Evolutionary conservation across 1,140 invertebrate genomes (phyloP).

Genomic region (Andrena cerasifolii): DNA sequence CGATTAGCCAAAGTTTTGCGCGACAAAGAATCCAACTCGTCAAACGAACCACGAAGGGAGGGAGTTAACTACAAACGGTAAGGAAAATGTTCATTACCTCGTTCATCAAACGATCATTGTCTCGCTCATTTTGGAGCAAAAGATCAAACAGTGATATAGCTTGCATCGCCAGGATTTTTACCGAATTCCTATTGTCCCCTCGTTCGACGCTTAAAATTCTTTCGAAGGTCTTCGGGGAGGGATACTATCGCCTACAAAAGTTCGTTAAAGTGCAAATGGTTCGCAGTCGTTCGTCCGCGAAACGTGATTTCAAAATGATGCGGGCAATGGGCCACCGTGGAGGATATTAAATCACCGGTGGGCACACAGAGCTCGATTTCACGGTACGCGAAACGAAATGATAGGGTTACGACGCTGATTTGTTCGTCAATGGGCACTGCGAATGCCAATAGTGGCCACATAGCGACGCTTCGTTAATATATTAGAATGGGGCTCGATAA

Average conservation of each 20-base stretch:
- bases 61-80: background rate
- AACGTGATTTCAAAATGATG: background rate
- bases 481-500: constrained; percentile 36
- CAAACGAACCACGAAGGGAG: too few species aligned
- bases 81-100: constrained; percentile 10
- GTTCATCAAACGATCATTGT: constrained; percentile 4
- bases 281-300: background rate
- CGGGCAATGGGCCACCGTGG: constrained; percentile 30
- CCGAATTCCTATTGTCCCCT: background rate
- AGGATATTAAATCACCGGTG: constrained; percentile 36
- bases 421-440: constrained; percentile 13
- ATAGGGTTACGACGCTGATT: constrained; percentile 59
- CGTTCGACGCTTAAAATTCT: background rate
- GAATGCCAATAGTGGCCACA: constrained; percentile 25
- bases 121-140: background rate
- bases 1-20: constrained; percentile 20
- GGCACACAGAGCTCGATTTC: constrained; percentile 39
- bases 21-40: background rate
- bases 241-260: too few species aligned
- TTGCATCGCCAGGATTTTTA: background rate
- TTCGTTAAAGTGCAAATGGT: background rate
- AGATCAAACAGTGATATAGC: background rate
- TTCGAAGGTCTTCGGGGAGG: background rate
- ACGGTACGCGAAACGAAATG: constrained; percentile 59
- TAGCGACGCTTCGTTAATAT: constrained; percentile 26